Evolutionary conservation across 2,797 vertebrate species (phyloP), one percentile per base, ranked within the genome.

Genomic region (Chromis chromis): DNA sequence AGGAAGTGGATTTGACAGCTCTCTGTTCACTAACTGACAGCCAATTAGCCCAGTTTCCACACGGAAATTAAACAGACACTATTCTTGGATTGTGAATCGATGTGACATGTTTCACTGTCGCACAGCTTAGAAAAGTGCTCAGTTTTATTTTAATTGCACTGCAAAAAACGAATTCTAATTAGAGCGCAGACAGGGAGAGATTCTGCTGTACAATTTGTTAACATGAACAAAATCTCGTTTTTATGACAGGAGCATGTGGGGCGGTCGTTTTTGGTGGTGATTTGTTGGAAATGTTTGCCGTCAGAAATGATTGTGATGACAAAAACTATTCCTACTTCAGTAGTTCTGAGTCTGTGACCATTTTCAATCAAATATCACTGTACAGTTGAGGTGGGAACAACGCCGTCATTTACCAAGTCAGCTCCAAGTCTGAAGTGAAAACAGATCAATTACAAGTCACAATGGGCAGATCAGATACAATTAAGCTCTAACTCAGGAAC

Each of bases 31-130:
- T 81, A 62, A 80, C 81, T 78, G 88, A 86, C 83, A 83, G 77
- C 64, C 82, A 83, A 88, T 90, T 88, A 87, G 76, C 81, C 79
- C 69, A 70, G 69, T 83, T 88, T 90, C 75, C 75, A 78, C 65
- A 70, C 4, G 19, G 56, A 83, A 85, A 87, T 84, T 79, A 88
- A 79, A 81, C 81, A 74, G 66, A 78, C 75, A 40, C 77, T 79
- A 81, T 82, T 79, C 78, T 76, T 63, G 66, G 80, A 85, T 49
- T 68, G 52, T 55, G 53, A 81, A 78, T 75, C n/a, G 19, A 74
- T n/a, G 25, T 65, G 77, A 75, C 73, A 70, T 36, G 70, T 74
- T 86, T 79, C 53, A 50, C 24, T 71, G 75, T 75, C 19, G 10
- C 36, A 33, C 27, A 42, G 49, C 56, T 64, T 40, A 16, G 57